phyloP scores from a whole-genome alignment of 2,797 vertebrate genomes.

The Eulemur mongoz region DNA sequence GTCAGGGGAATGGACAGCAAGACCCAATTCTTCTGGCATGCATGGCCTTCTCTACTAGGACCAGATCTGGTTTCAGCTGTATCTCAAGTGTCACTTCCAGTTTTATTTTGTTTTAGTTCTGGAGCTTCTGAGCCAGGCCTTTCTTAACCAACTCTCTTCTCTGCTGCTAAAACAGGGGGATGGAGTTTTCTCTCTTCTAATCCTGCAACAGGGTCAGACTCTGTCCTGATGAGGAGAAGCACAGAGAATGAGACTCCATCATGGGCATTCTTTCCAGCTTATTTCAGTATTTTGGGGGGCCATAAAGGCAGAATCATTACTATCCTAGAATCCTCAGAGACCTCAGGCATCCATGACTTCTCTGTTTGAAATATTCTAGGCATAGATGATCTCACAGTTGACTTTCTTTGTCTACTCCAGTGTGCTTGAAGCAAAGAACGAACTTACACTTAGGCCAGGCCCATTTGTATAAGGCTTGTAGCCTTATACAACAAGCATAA shows the following conservation, averaged over 20 bases:
- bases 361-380: not conserved
- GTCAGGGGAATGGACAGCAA: not conserved
- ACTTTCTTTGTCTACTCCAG: not conserved
- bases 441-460: not conserved
- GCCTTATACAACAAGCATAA: not conserved
- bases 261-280: not conserved
- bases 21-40: not conserved
- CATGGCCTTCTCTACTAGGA: not conserved
- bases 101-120: not conserved
- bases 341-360: not conserved
- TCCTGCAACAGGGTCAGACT: not conserved
- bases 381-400: not conserved
- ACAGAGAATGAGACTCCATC: not conserved
- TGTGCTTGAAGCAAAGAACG: not conserved
- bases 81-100: not conserved
- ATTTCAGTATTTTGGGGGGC: not conserved
- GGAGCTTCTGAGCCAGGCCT: constrained; percentile 40
- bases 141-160: constrained; percentile 40
- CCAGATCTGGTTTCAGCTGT: not conserved
- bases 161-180: constrained; percentile 59
- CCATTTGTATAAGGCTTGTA: not conserved
- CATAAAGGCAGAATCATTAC: not conserved
- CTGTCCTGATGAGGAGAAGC: constrained; percentile 17
- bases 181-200: not conserved
- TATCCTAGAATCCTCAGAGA: not conserved